Percentiles rank a stretch among this genome's conserved stretches.
phyloP scores from a whole-genome alignment of 2,888 invertebrate species.

The Cerceris ruficornis region DNA sequence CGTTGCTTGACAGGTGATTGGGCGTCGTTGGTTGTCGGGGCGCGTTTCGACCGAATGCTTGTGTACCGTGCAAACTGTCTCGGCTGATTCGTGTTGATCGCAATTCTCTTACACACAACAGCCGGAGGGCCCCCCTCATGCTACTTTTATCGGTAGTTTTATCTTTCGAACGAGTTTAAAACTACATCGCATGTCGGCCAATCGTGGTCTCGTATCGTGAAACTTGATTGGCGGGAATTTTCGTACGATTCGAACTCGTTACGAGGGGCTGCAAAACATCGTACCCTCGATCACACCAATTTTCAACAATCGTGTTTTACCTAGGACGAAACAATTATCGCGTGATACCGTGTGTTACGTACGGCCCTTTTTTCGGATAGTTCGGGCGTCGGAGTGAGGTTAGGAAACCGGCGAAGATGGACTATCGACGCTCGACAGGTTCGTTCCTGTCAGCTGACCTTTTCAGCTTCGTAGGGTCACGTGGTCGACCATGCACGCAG shows the following conservation, averaged over 20 bases:
- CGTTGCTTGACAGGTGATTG: conserved; percentile 59
- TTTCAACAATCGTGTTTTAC: not conserved
- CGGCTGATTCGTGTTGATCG: conserved; percentile 15
- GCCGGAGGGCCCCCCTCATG: not conserved
- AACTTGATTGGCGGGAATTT: conserved; percentile 41
- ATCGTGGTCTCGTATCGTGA: not conserved
- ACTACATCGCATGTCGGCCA: not conserved
- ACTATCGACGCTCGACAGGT: conserved; percentile 29
- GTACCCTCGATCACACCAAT: not conserved
- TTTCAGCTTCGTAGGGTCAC: conserved; percentile 53
- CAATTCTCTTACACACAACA: not conserved
- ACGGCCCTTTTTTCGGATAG: not conserved
- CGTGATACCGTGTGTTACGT: not conserved
- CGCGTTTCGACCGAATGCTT: conserved; percentile 35
- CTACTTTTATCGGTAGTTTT: conserved; percentile 20
- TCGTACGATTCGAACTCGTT: not conserved
- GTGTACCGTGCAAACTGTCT: conserved; percentile 15
- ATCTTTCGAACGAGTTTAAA: conserved; percentile 19
- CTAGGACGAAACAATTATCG: not conserved
- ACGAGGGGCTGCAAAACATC: not conserved
- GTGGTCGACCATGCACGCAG: conserved; percentile 58
- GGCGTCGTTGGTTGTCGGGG: conserved; percentile 46
- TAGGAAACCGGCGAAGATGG: not conserved
- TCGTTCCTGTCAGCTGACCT: conserved; percentile 63
- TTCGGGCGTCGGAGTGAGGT: not conserved